A percentile compares a stretch with the other conserved stretches of the same genome.
Evolutionary conservation across 2,888 invertebrate genomes (phyloP).

Genomic region (Nineta flava): DNA sequence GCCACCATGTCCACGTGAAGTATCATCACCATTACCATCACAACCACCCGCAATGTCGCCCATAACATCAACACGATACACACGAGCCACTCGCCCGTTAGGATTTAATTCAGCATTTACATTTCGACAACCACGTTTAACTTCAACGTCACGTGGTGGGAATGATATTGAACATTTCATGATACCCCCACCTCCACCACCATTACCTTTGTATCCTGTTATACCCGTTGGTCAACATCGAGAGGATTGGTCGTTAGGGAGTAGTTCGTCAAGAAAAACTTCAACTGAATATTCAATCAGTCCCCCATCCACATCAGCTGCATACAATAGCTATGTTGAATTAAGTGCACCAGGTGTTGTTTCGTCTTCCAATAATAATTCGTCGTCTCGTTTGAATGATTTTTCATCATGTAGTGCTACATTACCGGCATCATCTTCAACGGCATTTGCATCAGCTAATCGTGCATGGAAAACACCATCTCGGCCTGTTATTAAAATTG

Average conservation of each 20-base stretch:
- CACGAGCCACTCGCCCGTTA: background rate
- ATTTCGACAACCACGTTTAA: background rate
- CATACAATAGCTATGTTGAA: background rate
- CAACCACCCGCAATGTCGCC: slow-evolving; percentile 1
- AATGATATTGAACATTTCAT: background rate
- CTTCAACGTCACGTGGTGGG: background rate
- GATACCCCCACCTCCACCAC: background rate
- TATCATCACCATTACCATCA: background rate
- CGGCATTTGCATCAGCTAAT: slow-evolving; percentile 1
- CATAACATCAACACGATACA: background rate
- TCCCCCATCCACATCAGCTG: background rate
- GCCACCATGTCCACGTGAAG: background rate
- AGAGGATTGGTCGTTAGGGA: slow-evolving; percentile 1
- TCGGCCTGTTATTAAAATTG: slow-evolving; percentile 5
- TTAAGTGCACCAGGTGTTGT: background rate
- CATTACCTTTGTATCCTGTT: background rate
- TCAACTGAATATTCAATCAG: slow-evolving; percentile 1
- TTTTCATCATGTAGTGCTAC: background rate
- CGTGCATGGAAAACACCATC: slow-evolving; percentile 4
- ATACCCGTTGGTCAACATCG: background rate
- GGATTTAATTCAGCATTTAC: slow-evolving; percentile 1
- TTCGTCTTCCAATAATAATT: background rate
- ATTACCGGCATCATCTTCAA: slow-evolving; percentile 5
- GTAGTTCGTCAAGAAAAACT: slow-evolving; percentile 1
- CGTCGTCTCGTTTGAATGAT: background rate